Evolutionary conservation across 2,797 vertebrate genomes (phyloP).

Genomic region (Decapterus maruadsi): DNA sequence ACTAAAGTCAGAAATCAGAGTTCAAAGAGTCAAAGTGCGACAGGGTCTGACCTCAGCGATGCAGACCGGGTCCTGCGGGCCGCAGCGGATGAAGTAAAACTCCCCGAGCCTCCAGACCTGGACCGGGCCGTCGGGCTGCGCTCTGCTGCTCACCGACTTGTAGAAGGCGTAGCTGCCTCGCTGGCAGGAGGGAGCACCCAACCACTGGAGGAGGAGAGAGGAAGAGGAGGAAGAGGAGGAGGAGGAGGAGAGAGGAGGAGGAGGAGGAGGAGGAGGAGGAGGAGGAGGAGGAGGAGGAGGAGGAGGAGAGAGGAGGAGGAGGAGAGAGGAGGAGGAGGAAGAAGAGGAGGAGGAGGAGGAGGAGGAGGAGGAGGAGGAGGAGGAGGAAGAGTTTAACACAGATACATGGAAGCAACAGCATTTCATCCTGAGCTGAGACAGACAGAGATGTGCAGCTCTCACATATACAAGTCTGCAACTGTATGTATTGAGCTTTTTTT

Average conservation of each 20-base stretch:
- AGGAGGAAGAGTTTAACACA: no score
- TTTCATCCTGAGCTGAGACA: no score
- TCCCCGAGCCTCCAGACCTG: slow-evolving; percentile 86
- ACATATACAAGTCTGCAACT: no score
- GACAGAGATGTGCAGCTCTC: no score
- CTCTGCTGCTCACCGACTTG: slow-evolving; percentile 83
- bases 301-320: not conserved
- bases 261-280: not conserved
- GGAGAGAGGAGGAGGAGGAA: no score
- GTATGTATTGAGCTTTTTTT: no score
- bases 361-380: not conserved
- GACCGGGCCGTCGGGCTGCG: slow-evolving; percentile 62
- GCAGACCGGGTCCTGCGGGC: slow-evolving; percentile 85
- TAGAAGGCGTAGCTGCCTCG: slow-evolving; percentile 88
- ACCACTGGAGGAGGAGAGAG: slow-evolving; percentile 77
- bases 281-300: not conserved
- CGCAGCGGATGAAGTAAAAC: slow-evolving; percentile 88
- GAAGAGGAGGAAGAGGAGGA: no score
- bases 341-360: no score
- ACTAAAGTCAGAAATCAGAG: no score
- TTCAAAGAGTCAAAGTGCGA: no score
- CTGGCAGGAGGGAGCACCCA: slow-evolving; percentile 87
- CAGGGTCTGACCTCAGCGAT: slow-evolving; percentile 82
- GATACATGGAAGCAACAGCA: no score
- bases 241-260: not conserved